Conservation (phyloP, 2,888 invertebrate species). For the Spatulosminthurus flaviceps region DNA sequence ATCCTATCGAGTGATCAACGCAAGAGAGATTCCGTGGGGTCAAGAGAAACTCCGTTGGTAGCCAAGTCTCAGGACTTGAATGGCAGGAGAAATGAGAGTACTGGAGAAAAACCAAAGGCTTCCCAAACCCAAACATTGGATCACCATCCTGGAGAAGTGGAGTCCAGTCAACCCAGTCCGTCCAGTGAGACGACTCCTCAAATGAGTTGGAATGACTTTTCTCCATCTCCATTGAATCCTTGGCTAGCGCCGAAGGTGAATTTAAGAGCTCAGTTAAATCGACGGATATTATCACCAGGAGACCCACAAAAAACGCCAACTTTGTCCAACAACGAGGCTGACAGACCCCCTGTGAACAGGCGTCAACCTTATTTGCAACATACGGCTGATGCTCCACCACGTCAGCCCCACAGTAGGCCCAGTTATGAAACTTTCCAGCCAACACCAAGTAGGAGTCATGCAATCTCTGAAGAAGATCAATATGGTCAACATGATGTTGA, state of each 20-base stretch:
- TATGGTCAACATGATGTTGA: slow-evolving; percentile 18
- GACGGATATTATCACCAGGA: slow-evolving; percentile 42
- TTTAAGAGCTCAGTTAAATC: slow-evolving; percentile 42
- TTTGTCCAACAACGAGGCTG: slow-evolving; percentile 7
- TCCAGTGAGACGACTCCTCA: slow-evolving; percentile 15
- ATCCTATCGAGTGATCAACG: slow-evolving; percentile 34
- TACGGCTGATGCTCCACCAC: not conserved
- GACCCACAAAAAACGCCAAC: slow-evolving; percentile 30
- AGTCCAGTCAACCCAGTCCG: no score
- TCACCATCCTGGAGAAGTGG: not conserved
- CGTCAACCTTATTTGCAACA: slow-evolving; percentile 8
- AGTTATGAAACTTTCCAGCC: slow-evolving; percentile 23
- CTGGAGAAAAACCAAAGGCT: slow-evolving; percentile 16
- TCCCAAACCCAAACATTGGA: slow-evolving; percentile 21
- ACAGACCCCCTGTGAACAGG: not conserved
- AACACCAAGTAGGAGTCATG: not conserved
- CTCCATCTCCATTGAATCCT: slow-evolving; percentile 20
- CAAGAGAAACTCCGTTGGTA: slow-evolving; percentile 15
- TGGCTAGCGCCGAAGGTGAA: slow-evolving; percentile 30
- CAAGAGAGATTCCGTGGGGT: slow-evolving; percentile 13
- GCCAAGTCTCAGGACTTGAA: not conserved
- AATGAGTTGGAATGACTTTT: slow-evolving; percentile 43
- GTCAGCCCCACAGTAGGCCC: not conserved
- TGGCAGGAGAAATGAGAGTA: not conserved
- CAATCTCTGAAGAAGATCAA: slow-evolving; percentile 31